Evolutionary conservation across 2,113 vertebrate species (phyloP), one percentile per base, ranked within the genome.

Genomic region (Uropsilus gracilis): DNA sequence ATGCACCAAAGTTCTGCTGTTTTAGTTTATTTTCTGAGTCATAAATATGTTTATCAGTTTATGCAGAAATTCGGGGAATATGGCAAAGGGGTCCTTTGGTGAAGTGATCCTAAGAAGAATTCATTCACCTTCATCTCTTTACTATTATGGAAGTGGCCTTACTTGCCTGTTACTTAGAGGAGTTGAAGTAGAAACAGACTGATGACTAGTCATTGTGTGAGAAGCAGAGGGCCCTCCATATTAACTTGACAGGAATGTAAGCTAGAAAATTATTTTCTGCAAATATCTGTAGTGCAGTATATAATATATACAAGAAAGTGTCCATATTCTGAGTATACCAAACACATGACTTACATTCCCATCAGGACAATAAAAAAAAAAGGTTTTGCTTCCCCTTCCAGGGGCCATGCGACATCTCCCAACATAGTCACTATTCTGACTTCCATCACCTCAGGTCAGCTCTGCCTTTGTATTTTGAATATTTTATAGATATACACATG

Each of bases 1-100:
- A 75, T 55, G 57, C 89, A 32, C 5, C 28, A 94, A 34, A 94
- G 78, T 37, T 69, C 75, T 93, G 83, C 96, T 96, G 96, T 96
- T 97, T 97, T 87, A 96, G 95, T 76, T 88, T 89, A 90, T 94
- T 48, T 22, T 80, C 16, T 17, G 0, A 83, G 39, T 75, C 17
- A 53, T 18, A 17, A 53, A 17, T n/a, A 61, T 34, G 32, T 72
- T 63, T 78, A 39, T 7, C 48, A 42, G n/a, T 71, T n/a, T 78
- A 46, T 18, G 24, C n/a, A 17, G 17, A 50, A 61, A 73, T 48
- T 42, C 34, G 61, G 69, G 39, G 69, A 64, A 46, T 57, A 46
- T 44, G 8, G 46, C 75, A 4, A 34, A 76, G 16, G 50, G 50
- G 50, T 53, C 50, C 2, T 48, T 83, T 55, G 57, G 39, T 20